Base-by-base conservation (phyloP, 2,888 invertebrate genomes). In the Isoperla grammatica region DNA sequence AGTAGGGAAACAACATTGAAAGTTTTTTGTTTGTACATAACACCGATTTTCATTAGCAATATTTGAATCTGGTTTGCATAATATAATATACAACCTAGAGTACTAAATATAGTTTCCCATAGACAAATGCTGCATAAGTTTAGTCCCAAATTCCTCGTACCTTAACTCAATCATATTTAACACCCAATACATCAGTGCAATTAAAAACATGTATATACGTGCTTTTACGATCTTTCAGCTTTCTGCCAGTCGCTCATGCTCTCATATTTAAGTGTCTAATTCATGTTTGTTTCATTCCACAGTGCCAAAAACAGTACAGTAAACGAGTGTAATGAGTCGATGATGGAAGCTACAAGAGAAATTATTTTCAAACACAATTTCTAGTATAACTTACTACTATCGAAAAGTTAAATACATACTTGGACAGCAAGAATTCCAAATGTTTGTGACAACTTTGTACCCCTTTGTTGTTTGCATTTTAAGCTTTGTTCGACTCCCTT, bases 401-500 rank as follows among this genome's bases (percentile, higher is more conserved):
- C n/a, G 29, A 12, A 23, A n/a, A 50, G 29, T 50, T 15, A 23
- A 50, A 9, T 9, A 48, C 53, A 39, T 39, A 39, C 29, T 46
- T 22, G n/a, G 20, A 46, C 17, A 53, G 39, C 53, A 12, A 53
- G 35, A 37, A 53, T 53, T 53, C 53, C 53, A 53, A 49, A 53
- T 53, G 53, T 53, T 22, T 22, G 53, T 53, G 53, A 53, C 22
- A 17, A 37, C 39, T 9, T 53, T 37, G 39, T 20, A 37, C 53
- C 15, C 40, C 15, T 9, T 53, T 12, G 53, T 29, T 29, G 29
- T 29, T 29, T 29, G 22, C 49, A 29, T 19, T 22, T 48, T 11
- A 23, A 50, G 9, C 15, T 50, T 23, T 29, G 22, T 13, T 53
- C 8, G 22, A 11, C 40, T 53, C 37, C 53, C 53, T 39, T 53